phyloP scores from a whole-genome alignment of 2,113 vertebrate species.

The Amphiprion ocellaris region DNA sequence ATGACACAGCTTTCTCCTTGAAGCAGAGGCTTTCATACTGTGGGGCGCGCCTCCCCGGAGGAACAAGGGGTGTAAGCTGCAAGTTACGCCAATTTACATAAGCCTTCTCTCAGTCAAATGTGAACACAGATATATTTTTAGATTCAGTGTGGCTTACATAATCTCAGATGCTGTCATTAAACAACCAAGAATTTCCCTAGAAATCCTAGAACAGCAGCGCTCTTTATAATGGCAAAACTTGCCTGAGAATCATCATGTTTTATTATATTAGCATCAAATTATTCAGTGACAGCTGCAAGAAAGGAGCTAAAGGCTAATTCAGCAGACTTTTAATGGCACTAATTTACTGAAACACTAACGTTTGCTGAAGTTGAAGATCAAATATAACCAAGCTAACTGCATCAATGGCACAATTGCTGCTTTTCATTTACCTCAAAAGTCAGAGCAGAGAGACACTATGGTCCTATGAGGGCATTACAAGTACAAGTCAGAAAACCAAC shows the following conservation, averaged over 20 bases:
- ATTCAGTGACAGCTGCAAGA: background rate
- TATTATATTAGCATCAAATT: background rate
- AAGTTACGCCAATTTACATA: too few species aligned
- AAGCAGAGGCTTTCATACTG: constrained; percentile 16
- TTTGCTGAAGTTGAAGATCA: background rate
- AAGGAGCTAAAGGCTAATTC: background rate
- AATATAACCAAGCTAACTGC: background rate
- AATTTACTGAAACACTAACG: constrained; percentile 12
- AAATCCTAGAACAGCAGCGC: background rate
- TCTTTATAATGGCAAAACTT: background rate
- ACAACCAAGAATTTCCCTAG: background rate
- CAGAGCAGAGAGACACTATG: too few species aligned
- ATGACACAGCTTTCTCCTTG: constrained; percentile 25
- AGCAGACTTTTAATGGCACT: background rate
- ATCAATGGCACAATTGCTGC: constrained; percentile 2
- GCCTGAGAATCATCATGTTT: background rate
- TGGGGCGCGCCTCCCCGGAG: background rate
- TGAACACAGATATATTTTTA: background rate
- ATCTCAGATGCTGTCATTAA: background rate
- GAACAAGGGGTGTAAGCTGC: too few species aligned
- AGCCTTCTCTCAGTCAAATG: background rate
- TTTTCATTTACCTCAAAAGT: too few species aligned
- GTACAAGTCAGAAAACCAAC: too few species aligned
- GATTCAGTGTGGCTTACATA: too few species aligned
- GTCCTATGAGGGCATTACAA: too few species aligned